Percentiles rank a stretch among this genome's conserved stretches.
Conservation (phyloP, 2,797 vertebrate genomes). For the Myoxocephalus aenaeus region DNA sequence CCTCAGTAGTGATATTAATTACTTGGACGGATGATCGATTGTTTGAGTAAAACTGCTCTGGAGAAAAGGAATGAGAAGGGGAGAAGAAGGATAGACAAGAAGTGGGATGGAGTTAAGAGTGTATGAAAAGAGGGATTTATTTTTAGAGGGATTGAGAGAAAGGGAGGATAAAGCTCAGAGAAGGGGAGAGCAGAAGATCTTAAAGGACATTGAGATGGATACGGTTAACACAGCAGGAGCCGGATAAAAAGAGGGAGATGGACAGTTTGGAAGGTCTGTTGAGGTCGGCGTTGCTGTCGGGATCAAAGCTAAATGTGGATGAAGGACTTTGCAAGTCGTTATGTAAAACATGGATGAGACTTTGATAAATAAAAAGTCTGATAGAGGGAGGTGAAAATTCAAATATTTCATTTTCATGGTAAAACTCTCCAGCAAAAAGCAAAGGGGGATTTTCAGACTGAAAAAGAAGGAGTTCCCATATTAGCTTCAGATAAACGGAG, state of each 20-base stretch:
- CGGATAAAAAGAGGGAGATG: conserved; percentile 31
- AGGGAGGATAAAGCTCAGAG: conserved; percentile 36
- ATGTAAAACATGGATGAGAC: conserved; percentile 17
- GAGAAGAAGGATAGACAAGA: background rate
- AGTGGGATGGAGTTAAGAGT: background rate
- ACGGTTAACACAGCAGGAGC: conserved; percentile 9
- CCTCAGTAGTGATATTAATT: background rate
- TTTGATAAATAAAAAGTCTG: conserved; percentile 1
- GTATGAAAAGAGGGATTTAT: conserved; percentile 24
- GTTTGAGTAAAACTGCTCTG: conserved; percentile 8
- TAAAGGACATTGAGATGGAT: conserved; percentile 27
- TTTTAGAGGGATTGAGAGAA: conserved; percentile 6
- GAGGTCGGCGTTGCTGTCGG: conserved; percentile 8
- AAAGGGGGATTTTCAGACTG: background rate
- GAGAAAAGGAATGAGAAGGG: background rate
- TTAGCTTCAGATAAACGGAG: background rate
- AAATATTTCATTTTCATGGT: background rate
- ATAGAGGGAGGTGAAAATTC: background rate
- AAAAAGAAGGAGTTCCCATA: background rate
- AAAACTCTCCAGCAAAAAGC: background rate
- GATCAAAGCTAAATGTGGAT: conserved; percentile 20
- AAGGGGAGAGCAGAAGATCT: conserved; percentile 18
- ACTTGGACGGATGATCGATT: background rate
- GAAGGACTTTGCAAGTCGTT: conserved; percentile 26
- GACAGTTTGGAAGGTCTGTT: conserved; percentile 25